Base-by-base conservation (phyloP, 2,888 invertebrate genomes). In the Aspidiotus destructor region DNA sequence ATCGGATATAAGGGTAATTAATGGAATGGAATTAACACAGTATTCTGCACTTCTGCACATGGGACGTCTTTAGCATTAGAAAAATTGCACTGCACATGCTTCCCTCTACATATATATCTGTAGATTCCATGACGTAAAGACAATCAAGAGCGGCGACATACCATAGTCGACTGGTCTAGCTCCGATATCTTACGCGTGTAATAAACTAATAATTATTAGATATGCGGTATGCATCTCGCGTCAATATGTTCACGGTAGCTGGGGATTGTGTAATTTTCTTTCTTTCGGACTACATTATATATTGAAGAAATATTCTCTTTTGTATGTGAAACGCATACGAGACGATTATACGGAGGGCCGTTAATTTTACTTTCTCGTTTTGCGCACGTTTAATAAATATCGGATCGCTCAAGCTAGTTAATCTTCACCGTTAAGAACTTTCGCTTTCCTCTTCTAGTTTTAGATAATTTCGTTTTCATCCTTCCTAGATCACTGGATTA, bases 1-100 rank as follows among this genome's bases (percentile, higher is more conserved):
- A 55, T 69, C 62, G 69, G 69, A 69, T 69, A 44, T 69, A 69
- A 69, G 62, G 69, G 69, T 69, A 69, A 69, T 62, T 60, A 62
- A 55, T 63, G 63, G 58, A 41, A 67, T 52, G 58, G 60, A 44
- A 62, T 62, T 62, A 58, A 58, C n/a, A n/a, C 52, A n/a, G n/a
- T 52, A 52, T 52, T n/a, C 52, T 52, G 13, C 41, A 60, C 60
- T 48, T 44, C 52, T 62, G 62, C 62, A 61, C 61, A 42, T 13
- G 28, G 28, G 28, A 28, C 28, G 28, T 28, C 28, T 28, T 3
- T 28, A 28, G 28, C 5, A 28, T 28, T 28, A 28, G 28, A 28
- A 28, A 28, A 28, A 28, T 28, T 28, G 28, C 28, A 28, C 28
- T 28, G 28, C 48, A n/a, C 48, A 48, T n/a, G 48, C 48, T 48